A percentile compares a stretch with the other conserved stretches of the same genome.
These are phyloP conservation scores for Channa striata DNA, from an alignment of 2,797 vertebrate genomes.

Conservation along the genomic window DNA sequence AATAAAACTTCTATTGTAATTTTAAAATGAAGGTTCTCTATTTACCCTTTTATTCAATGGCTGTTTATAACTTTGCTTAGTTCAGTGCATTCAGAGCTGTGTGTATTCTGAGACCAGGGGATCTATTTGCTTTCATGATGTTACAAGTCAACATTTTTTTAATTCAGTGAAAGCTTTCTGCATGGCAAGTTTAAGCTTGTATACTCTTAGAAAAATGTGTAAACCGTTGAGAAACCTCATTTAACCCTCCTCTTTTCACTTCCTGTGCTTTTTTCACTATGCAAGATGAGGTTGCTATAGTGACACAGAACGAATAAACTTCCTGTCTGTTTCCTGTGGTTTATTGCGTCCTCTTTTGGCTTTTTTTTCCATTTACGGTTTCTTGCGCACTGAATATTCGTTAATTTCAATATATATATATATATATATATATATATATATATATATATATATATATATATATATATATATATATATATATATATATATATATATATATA, in stretches of 20 bases:
- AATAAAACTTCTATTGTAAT: not conserved
- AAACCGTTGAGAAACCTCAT: conserved; percentile 56
- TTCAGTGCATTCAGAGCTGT: not conserved
- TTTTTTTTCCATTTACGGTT: conserved; percentile 5
- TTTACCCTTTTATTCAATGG: not conserved
- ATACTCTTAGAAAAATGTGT: conserved; percentile 45
- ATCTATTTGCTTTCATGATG: conserved; percentile 2
- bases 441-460: too few species aligned
- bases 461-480: too few species aligned
- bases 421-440: too few species aligned
- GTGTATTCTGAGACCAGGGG: not conserved
- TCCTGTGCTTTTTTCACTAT: conserved; percentile 59
- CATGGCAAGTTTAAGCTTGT: conserved; percentile 46
- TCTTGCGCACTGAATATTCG: conserved; percentile 18
- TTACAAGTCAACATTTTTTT: conserved; percentile 25
- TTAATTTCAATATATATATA: too few species aligned
- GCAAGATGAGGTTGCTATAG: conserved; percentile 72
- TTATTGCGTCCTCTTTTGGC: conserved; percentile 47
- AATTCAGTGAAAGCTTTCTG: conserved; percentile 40
- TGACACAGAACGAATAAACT: conserved; percentile 63
- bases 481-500: too few species aligned
- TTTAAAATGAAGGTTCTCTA: not conserved
- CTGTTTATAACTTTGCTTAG: not conserved
- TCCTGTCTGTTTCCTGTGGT: conserved; percentile 67
- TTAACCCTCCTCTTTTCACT: conserved; percentile 67